phyloP scores from a whole-genome alignment of 2,888 invertebrate genomes.

The Lochmaea capreae region DNA sequence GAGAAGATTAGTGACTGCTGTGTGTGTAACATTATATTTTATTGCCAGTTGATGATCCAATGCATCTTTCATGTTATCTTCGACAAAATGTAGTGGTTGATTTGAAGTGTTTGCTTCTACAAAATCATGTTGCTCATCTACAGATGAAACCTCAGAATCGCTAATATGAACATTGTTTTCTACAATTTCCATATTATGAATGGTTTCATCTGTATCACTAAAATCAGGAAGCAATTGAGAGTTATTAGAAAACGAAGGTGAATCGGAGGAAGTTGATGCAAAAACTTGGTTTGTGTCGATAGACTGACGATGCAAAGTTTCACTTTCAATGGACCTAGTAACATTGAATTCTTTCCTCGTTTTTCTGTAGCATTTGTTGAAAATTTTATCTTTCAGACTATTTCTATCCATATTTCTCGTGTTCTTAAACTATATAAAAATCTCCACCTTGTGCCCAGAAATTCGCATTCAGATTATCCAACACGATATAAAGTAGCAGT shows the following conservation, averaged over 20 bases:
- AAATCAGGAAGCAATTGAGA: too few relatives aligned
- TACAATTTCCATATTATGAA: too few relatives aligned
- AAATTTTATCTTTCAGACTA: slow-evolving; percentile 1
- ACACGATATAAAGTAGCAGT: too few relatives aligned
- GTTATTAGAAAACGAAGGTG: too few relatives aligned
- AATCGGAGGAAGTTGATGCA: background rate
- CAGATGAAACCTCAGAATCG: too few relatives aligned
- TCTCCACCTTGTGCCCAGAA: too few relatives aligned
- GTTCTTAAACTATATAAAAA: too few relatives aligned
- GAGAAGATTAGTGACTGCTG: background rate
- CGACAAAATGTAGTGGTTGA: background rate
- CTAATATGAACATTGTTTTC: too few relatives aligned
- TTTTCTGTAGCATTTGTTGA: slow-evolving; percentile 1
- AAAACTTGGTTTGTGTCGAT: background rate
- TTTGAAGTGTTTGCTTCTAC: too few relatives aligned
- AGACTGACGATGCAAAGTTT: background rate
- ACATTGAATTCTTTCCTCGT: slow-evolving; percentile 1
- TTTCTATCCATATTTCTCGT: background rate
- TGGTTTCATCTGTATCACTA: too few relatives aligned
- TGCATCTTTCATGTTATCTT: slow-evolving; percentile 1
- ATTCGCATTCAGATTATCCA: too few relatives aligned
- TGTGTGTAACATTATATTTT: background rate
- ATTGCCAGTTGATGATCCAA: background rate
- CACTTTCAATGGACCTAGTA: slow-evolving; percentile 1
- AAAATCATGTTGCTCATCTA: too few relatives aligned